Base-by-base conservation (phyloP, 2,113 vertebrate genomes). In the Crotalus helleri region DNA sequence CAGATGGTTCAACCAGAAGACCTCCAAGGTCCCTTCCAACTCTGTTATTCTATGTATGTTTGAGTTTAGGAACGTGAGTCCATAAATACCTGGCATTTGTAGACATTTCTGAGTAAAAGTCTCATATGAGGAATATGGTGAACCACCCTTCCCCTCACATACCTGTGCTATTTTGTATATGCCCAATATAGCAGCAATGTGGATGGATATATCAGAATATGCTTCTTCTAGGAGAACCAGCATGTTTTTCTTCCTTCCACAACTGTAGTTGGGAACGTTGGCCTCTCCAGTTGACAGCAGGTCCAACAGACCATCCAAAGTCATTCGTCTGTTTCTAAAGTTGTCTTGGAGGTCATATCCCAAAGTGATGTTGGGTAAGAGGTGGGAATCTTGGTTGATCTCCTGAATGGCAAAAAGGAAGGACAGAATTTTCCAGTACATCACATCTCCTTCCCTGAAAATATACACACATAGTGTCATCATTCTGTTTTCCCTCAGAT, bases 361-460 rank as follows among this genome's bases (percentile, higher is more conserved):
- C n/a, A 81, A n/a, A 39, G 69, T 81, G 69, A 81, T 39, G 69
- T 81, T 81, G n/a, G 69, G 15, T 81, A 81, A 81, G 15, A 81
- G 69, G 15, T 81, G n/a, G n/a, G 85, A 6, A 87, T 87, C 39
- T 51, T 46, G 23, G 85, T 87, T 87, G 85, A 87, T 51, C 85
- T 87, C 85, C 85, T 87, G 85, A 87, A 87, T 87, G 85, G 85
- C 85, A 46, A 87, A 87, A 46, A 87, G 85, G 85, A 87, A 87
- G 46, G 85, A 87, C 46, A 87, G 85, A 46, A 87, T 51, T 23
- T 87, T 87, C 85, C 85, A 87, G 85, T 87, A 87, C 44, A 26
- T 46, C 44, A 51, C 46, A 51, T 46, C 46, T 87, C 44, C 85
- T 87, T 26, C 24, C 85, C 85, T 87, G 85, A 49, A 46, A 87